Evolutionary conservation across 1,140 invertebrate genomes (phyloP).

Genomic region (Eriosoma lanigerum): DNA sequence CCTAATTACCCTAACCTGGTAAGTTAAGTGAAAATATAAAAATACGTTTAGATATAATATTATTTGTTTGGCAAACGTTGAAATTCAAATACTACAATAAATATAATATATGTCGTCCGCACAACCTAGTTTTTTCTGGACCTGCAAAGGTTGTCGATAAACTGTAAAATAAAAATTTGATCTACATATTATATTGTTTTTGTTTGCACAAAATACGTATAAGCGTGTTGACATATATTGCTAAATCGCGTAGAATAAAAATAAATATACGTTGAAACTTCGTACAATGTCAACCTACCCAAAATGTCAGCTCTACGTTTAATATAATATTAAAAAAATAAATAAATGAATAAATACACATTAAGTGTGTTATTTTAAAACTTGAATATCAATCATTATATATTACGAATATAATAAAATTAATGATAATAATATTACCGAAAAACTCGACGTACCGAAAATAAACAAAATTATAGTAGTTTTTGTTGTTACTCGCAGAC

Average conservation of each 20-base stretch:
- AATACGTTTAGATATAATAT: neutral
- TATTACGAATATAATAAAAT: too few species aligned
- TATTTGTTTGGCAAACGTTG: neutral
- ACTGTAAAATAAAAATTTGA: neutral
- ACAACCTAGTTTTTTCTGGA: neutral
- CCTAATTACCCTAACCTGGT: neutral
- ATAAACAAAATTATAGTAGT: neutral
- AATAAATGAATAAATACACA: neutral
- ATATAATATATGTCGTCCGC: neutral
- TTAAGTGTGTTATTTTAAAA: neutral
- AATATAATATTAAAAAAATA: neutral
- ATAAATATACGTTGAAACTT: constrained; percentile 5
- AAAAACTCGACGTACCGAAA: neutral
- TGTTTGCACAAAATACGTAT: neutral
- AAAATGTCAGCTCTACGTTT: neutral
- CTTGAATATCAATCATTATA: neutral
- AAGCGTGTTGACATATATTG: neutral
- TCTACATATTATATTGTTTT: neutral
- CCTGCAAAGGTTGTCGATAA: neutral
- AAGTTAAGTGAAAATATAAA: too few species aligned
- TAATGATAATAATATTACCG: neutral
- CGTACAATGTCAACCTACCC: neutral
- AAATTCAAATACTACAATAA: neutral
- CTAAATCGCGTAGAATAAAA: neutral
- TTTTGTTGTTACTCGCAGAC: neutral